Conservation (phyloP, 2,888 invertebrate species). For the Drosophila silvestris region DNA sequence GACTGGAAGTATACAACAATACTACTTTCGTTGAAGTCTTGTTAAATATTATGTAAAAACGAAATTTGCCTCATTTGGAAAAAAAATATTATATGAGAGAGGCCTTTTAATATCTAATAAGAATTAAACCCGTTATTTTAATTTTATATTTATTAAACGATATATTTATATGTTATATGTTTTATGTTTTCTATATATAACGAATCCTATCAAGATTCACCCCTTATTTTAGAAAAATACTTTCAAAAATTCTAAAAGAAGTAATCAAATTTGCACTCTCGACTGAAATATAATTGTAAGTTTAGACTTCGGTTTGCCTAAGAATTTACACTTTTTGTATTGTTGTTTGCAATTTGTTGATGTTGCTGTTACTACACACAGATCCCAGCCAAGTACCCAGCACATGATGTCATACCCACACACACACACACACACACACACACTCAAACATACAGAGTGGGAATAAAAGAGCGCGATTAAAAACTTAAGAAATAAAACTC, state of each 20-base stretch:
- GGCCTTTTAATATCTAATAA: too few species aligned
- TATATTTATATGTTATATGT: too few species aligned
- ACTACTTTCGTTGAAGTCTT: not conserved
- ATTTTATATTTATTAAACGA: too few species aligned
- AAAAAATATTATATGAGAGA: too few species aligned
- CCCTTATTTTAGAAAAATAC: not conserved
- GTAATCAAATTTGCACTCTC: not conserved
- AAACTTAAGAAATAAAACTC: conserved; percentile 38
- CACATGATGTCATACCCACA: conserved; percentile 57
- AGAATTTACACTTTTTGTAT: conserved; percentile 9
- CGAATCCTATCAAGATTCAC: not conserved
- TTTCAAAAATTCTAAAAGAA: not conserved
- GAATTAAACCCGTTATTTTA: too few species aligned
- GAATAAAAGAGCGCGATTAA: conserved; percentile 14
- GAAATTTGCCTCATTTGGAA: not conserved
- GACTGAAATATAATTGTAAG: not conserved
- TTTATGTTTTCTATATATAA: too few species aligned
- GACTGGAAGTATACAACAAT: not conserved
- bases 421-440: conserved; percentile 14
- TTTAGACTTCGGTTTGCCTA: not conserved
- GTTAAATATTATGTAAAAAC: not conserved
- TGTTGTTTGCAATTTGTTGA: conserved; percentile 27
- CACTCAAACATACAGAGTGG: not conserved
- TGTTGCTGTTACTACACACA: conserved; percentile 20
- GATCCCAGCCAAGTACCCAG: conserved; percentile 27